A percentile compares a stretch with the other conserved stretches of the same genome.
Evolutionary conservation across 2,797 vertebrate species (phyloP).

Genomic region (Echeneis naucrates): DNA sequence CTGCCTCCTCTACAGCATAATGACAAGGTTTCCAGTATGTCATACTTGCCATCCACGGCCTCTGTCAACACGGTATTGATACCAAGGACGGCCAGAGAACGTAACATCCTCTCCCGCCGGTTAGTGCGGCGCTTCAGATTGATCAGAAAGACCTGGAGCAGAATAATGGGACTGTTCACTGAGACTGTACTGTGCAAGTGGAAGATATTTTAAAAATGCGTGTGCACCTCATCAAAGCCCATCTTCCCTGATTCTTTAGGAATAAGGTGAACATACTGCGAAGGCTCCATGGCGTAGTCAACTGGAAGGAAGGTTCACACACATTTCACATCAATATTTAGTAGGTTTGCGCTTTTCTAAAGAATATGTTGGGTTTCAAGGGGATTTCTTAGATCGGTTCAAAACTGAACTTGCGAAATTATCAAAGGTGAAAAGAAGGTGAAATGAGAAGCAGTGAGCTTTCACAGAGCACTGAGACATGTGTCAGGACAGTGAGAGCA

Average conservation of each 20-base stretch:
- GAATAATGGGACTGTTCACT: background rate
- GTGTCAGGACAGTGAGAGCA: constrained; percentile 64
- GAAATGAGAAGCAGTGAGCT: constrained; percentile 37
- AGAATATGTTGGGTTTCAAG: background rate
- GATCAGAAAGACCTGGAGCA: constrained; percentile 89
- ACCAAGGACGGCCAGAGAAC: constrained; percentile 86
- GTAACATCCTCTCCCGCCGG: constrained; percentile 88
- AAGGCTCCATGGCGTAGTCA: constrained; percentile 84
- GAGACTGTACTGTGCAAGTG: background rate
- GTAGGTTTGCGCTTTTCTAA: background rate
- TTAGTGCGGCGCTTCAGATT: constrained; percentile 89
- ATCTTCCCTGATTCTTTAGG: constrained; percentile 85
- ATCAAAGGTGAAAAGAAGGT: constrained; percentile 17
- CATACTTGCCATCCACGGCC: constrained; percentile 93
- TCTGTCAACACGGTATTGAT: constrained; percentile 87
- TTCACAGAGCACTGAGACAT: constrained; percentile 68
- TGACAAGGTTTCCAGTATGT: background rate
- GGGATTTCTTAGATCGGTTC: constrained; percentile 19
- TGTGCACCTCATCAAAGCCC: constrained; percentile 88
- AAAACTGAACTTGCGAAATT: constrained; percentile 24
- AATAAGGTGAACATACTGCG: constrained; percentile 78
- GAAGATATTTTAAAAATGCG: background rate
- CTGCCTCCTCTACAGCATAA: background rate
- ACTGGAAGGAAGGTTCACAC: constrained; percentile 73
- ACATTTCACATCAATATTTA: constrained; percentile 2